Percentiles rank a stretch among this genome's conserved stretches.
Conservation (phyloP, 2,888 invertebrate genomes). For the Norana najaformis region DNA sequence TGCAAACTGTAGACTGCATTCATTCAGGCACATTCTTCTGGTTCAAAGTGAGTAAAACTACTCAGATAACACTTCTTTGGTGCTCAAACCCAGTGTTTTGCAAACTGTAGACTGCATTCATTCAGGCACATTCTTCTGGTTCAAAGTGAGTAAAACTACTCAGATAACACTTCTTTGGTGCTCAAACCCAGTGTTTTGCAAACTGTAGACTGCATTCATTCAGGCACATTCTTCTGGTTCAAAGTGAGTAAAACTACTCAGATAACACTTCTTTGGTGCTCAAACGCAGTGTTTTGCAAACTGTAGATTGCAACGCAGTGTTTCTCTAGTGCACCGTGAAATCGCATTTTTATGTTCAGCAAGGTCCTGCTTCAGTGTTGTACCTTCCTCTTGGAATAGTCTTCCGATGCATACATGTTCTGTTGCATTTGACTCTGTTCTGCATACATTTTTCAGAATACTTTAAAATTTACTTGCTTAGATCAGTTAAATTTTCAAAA, state of each 20-base stretch:
- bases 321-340: not conserved
- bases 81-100: too few species aligned
- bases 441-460: not conserved
- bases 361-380: not conserved
- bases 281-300: too few species aligned
- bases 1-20: constrained; percentile 50
- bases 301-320: not conserved
- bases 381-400: not conserved
- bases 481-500: not conserved
- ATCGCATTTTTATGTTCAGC: too few species aligned
- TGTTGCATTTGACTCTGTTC: not conserved
- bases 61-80: not conserved
- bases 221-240: constrained; percentile 76
- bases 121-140: constrained; percentile 76
- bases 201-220: constrained; percentile 61
- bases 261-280: not conserved
- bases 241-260: constrained; percentile 68
- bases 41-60: constrained; percentile 72
- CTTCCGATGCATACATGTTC: too few species aligned
- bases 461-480: not conserved
- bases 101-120: constrained; percentile 56
- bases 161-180: not conserved
- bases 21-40: constrained; percentile 74
- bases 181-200: too few species aligned
- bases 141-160: constrained; percentile 69